A percentile compares a stretch with the other conserved stretches of the same genome.
Conservation (phyloP, 2,888 invertebrate genomes). For the Drosophila recens region DNA sequence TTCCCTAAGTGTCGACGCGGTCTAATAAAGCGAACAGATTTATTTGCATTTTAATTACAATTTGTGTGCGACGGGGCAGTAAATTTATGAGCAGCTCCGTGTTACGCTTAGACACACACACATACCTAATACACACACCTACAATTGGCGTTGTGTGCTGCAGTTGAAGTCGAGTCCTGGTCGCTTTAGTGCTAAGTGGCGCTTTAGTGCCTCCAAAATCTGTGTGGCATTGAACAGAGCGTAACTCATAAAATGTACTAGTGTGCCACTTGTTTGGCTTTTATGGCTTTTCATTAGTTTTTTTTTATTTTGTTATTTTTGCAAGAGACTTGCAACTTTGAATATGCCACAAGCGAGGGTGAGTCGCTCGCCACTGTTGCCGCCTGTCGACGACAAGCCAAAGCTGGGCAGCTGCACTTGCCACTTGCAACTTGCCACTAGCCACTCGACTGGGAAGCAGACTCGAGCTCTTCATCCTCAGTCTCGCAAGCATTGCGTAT, state of each 20-base stretch:
- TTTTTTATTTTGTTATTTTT: neutral
- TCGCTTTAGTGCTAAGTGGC: conserved; percentile 76
- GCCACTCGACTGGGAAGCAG: conserved; percentile 16
- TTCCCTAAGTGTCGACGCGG: conserved; percentile 38
- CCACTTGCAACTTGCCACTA: conserved; percentile 4
- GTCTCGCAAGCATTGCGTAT: conserved; percentile 13
- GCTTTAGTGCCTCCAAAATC: conserved; percentile 78
- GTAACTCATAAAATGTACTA: conserved; percentile 64
- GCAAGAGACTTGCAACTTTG: conserved; percentile 44
- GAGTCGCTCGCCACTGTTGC: conserved; percentile 16
- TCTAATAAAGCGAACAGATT: conserved; percentile 66
- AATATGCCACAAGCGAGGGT: conserved; percentile 35
- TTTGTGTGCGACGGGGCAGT: conserved; percentile 49
- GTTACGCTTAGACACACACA: neutral
- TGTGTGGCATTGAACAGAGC: conserved; percentile 54
- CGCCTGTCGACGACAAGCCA: conserved; percentile 8
- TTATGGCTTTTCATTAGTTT: conserved; percentile 78
- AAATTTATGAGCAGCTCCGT: conserved; percentile 49
- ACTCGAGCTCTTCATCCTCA: conserved; percentile 9
- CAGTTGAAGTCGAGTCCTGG: conserved; percentile 42
- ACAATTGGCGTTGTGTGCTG: conserved; percentile 6
- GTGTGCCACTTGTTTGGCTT: conserved; percentile 73
- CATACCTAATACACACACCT: neutral
- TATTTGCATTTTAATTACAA: conserved; percentile 78
- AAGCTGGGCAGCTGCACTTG: conserved; percentile 23